These are phyloP conservation scores for Pseudococcus longispinus DNA, from an alignment of 2,888 invertebrate species.

Conservation along the genomic window DNA sequence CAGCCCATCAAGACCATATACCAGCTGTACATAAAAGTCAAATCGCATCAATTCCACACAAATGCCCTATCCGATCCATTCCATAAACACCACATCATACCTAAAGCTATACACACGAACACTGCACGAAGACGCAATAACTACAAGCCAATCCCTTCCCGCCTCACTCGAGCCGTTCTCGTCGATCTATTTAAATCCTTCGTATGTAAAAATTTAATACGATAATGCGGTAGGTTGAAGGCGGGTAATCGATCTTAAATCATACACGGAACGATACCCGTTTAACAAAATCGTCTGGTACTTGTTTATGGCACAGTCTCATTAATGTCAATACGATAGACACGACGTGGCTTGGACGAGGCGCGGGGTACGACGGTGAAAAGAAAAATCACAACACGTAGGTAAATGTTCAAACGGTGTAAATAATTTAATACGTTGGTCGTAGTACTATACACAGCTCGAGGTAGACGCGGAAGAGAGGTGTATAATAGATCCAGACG, in stretches of 20 bases:
- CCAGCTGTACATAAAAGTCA: background rate
- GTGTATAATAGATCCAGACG: background rate
- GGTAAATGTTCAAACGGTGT: conserved; percentile 16
- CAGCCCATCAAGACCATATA: background rate
- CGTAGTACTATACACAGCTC: background rate
- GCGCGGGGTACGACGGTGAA: background rate
- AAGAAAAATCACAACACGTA: conserved; percentile 34
- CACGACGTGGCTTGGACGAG: background rate
- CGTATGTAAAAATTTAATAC: background rate
- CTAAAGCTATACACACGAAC: background rate
- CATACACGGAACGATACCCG: conserved; percentile 38
- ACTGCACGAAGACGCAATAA: background rate
- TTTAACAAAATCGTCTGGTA: conserved; percentile 26
- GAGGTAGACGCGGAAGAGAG: no score
- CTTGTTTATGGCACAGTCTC: conserved; percentile 18
- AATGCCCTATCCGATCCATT: background rate
- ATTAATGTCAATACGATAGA: conserved; percentile 41
- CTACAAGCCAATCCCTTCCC: background rate
- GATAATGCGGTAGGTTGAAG: conserved; percentile 30
- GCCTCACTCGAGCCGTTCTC: background rate
- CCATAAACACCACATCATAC: background rate
- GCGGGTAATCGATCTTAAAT: conserved; percentile 37
- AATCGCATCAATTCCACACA: background rate
- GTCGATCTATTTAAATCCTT: background rate
- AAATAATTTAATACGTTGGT: conserved; percentile 10